Evolutionary conservation across 2,113 vertebrate genomes (phyloP), one percentile per base, ranked within the genome.

Genomic region (Leptodactylus fuscus): DNA sequence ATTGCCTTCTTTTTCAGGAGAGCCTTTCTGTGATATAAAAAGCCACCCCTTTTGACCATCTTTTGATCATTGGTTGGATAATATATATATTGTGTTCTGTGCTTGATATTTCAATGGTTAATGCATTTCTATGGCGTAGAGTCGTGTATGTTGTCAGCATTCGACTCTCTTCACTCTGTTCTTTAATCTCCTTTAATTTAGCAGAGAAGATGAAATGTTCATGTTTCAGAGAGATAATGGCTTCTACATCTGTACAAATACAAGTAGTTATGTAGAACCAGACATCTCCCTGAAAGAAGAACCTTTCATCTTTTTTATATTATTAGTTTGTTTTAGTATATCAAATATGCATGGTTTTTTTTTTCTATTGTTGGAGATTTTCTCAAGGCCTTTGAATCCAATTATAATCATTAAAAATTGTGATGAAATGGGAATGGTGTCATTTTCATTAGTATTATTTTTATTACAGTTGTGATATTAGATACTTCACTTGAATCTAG

Each of bases 181-280:
- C 46, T 51, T 77, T 77, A 51, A 34, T 77, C 46, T 32, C 29
- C 29, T 77, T 53, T 53, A 22, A 49, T 53, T 77, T 24, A 13
- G 12, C 70, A 69, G 18, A 69, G 18, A 38, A 69, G 34, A 67
- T 67, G 62, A 38, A 38, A 20, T 36, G 32, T 22, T 69, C 20
- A 38, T 69, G 15, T 22, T 36, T 69, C 65, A 69, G 65, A 5
- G 20, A 20, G 34, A 22, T 38, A 38, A 69, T 38, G 36, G 8
- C 65, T 69, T 69, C 18, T 38, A 22, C 65, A 69, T 69, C 65
- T 73, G 38, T 73, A 44, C 70, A 73, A 46, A 44, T 69, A 69
- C 65, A 67, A 67, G 15, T 7, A 67, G 27, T 67, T 67, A 6
- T 71, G 34, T 71, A 41, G 36, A 71, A 41, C 9, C 9, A 73